Percentiles rank a stretch among this genome's conserved stretches.
phyloP scores from a whole-genome alignment of 1,140 invertebrate genomes.

The Stegodyphus dumicola region DNA sequence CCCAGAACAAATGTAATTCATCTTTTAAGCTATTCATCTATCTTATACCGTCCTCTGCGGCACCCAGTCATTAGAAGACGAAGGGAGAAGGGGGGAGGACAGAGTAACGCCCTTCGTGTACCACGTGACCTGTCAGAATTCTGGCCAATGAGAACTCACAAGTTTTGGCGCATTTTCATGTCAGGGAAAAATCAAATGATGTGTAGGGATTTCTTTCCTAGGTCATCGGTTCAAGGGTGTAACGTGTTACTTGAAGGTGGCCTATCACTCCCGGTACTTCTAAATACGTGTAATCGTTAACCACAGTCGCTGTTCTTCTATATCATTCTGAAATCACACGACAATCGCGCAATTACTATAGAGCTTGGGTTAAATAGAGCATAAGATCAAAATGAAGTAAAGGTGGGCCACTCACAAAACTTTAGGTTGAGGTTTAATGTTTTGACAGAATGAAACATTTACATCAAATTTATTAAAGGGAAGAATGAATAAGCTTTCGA shows the following conservation, averaged over 20 bases:
- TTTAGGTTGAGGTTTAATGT: too few species aligned
- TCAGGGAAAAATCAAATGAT: neutral
- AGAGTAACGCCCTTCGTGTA: slow-evolving; percentile 51
- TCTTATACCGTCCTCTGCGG: slow-evolving; percentile 37
- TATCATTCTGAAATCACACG: slow-evolving; percentile 41
- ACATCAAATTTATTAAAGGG: too few species aligned
- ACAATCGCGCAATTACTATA: slow-evolving; percentile 26
- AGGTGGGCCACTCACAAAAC: too few species aligned
- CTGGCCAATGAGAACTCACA: slow-evolving; percentile 25
- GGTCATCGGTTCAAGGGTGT: slow-evolving; percentile 55
- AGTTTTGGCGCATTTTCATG: slow-evolving; percentile 43
- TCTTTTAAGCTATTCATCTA: slow-evolving; percentile 57
- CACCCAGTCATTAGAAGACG: slow-evolving; percentile 52
- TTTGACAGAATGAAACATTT: too few species aligned
- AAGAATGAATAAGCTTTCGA: too few species aligned
- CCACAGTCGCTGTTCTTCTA: slow-evolving; percentile 12
- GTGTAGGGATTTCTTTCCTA: slow-evolving; percentile 51
- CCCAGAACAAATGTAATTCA: slow-evolving; percentile 59
- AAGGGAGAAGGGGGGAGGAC: neutral
- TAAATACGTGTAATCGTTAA: slow-evolving; percentile 46
- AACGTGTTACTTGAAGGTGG: slow-evolving; percentile 58
- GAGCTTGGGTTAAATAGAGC: slow-evolving; percentile 20
- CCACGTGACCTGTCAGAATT: slow-evolving; percentile 25
- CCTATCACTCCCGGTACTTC: slow-evolving; percentile 40
- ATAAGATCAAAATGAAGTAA: neutral